Percentiles rank a stretch among this genome's conserved stretches.
Evolutionary conservation across 1,140 invertebrate species (phyloP).

Genomic region (Drosophila seguyi): DNA sequence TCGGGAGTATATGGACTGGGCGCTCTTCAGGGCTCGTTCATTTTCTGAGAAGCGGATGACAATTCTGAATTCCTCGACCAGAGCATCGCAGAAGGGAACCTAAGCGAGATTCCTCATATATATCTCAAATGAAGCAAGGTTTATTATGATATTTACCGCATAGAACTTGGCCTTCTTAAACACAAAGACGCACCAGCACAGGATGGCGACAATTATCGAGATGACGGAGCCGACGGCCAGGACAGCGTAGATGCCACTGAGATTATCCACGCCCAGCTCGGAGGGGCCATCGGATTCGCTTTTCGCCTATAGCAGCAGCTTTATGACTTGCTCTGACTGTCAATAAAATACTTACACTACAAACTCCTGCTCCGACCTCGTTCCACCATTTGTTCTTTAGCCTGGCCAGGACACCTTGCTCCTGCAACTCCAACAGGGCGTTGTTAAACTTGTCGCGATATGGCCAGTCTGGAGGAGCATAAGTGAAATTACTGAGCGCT

Average conservation of each 20-base stretch:
- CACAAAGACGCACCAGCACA: constrained; percentile 80
- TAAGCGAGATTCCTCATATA: constrained; percentile 65
- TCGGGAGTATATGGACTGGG: constrained; percentile 75
- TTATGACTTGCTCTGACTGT: constrained; percentile 35
- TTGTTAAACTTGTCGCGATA: constrained; percentile 91
- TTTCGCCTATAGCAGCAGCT: constrained; percentile 44
- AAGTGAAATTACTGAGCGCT: background rate
- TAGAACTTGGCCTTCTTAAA: constrained; percentile 67
- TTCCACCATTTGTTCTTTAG: constrained; percentile 97
- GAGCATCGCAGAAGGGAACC: constrained; percentile 89
- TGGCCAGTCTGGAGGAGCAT: constrained; percentile 87
- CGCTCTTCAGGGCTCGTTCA: constrained; percentile 70
- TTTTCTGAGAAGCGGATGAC: constrained; percentile 85
- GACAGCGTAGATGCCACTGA: constrained; percentile 91
- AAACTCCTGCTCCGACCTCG: constrained; percentile 92
- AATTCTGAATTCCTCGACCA: constrained; percentile 91
- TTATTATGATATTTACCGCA: constrained; percentile 46
- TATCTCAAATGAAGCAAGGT: background rate
- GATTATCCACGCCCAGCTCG: constrained; percentile 87
- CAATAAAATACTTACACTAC: constrained; percentile 86
- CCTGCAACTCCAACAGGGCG: constrained; percentile 92
- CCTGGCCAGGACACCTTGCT: constrained; percentile 91
- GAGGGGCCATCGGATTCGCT: constrained; percentile 40
- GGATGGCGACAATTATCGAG: constrained; percentile 80
- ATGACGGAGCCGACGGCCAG: constrained; percentile 86